Conservation (phyloP, 2,797 vertebrate genomes). For the Ceyx erithaca region DNA sequence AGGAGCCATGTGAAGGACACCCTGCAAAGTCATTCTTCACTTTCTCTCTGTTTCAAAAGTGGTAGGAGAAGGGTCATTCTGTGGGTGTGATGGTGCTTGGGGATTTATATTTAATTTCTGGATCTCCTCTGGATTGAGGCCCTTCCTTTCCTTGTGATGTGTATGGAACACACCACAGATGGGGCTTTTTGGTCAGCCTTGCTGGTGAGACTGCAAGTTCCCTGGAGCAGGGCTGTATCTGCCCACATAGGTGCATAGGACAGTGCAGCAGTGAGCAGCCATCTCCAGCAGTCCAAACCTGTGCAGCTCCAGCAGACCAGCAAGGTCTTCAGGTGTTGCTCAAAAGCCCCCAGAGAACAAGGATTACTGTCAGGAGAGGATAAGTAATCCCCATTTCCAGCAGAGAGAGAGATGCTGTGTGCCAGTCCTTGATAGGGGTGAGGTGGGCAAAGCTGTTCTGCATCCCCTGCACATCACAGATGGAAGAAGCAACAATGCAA, state of each 20-base stretch:
- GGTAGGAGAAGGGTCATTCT: not conserved
- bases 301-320: not conserved
- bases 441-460: not conserved
- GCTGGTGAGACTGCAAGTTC: not conserved
- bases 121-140: not conserved
- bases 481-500: not conserved
- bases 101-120: not conserved
- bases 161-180: not conserved
- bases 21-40: not conserved
- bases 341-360: not conserved
- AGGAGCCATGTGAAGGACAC: not conserved
- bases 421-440: not conserved
- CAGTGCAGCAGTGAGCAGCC: not conserved
- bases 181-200: not conserved
- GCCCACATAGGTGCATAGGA: rapidly evolving
- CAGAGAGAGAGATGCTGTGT: not conserved
- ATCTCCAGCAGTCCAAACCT: rapidly evolving
- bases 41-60: not conserved
- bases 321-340: not conserved
- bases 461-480: not conserved
- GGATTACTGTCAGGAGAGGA: not conserved
- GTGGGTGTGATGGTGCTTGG: not conserved
- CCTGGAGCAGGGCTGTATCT: not conserved
- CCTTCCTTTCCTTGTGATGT: not conserved
- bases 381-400: not conserved